These are phyloP conservation scores for Chrysina gloriosa DNA, from an alignment of 2,888 invertebrate species.

Conservation along the genomic window DNA sequence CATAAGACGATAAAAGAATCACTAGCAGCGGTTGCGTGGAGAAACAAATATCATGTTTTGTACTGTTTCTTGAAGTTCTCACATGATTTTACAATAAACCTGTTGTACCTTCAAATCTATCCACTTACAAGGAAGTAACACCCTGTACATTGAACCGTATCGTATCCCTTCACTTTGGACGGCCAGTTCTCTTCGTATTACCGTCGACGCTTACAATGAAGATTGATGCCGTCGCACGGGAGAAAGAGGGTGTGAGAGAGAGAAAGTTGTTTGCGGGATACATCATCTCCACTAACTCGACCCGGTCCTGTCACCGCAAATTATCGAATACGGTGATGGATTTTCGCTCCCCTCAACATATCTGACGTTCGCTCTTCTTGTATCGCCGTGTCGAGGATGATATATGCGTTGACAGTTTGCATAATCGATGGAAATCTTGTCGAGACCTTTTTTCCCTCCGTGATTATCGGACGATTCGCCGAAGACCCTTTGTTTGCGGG, in stretches of 20 bases:
- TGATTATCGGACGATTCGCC: conserved; percentile 7
- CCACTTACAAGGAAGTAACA: background rate
- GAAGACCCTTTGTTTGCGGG: conserved; percentile 2
- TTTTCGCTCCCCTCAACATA: conserved; percentile 50
- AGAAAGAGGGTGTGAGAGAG: background rate
- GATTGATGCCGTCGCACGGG: conserved; percentile 58
- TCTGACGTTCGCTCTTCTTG: conserved; percentile 45
- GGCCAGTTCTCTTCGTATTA: conserved; percentile 55
- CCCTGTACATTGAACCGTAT: conserved; percentile 59
- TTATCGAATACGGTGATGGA: conserved; percentile 61
- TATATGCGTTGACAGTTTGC: conserved; percentile 40
- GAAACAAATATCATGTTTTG: too few species aligned
- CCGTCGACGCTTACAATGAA: conserved; percentile 59
- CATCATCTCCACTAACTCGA: conserved; percentile 58
- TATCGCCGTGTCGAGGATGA: conserved; percentile 33
- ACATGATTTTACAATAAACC: too few species aligned
- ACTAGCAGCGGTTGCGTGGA: too few species aligned
- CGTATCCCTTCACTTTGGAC: conserved; percentile 50
- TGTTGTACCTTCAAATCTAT: background rate
- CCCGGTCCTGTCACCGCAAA: conserved; percentile 62
- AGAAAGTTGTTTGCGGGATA: conserved; percentile 51
- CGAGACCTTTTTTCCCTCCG: background rate
- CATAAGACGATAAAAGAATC: too few species aligned
- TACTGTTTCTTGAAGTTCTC: too few species aligned
- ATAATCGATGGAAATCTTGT: conserved; percentile 31